A percentile compares a stretch with the other conserved stretches of the same genome.
Evolutionary conservation across 2,888 invertebrate species (phyloP).

Genomic region (Fabriciana adippe): DNA sequence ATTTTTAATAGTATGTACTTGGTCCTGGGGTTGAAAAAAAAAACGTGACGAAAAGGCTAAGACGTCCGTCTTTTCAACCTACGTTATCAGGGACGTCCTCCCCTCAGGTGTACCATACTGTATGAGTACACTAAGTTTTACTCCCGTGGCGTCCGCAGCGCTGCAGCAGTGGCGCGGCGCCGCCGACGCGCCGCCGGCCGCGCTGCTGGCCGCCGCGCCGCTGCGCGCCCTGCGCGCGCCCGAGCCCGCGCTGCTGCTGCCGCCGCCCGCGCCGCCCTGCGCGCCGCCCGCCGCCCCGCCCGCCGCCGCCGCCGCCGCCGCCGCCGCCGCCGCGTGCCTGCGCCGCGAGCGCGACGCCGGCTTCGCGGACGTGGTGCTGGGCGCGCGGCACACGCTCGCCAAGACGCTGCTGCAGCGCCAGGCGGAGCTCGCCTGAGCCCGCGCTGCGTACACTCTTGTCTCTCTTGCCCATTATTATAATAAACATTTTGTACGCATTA

Average conservation of each 20-base stretch:
- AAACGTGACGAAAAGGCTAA: no score
- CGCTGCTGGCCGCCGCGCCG: conserved; percentile 77
- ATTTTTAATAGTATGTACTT: no score
- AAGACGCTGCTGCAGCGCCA: conserved; percentile 76
- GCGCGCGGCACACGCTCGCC: conserved; percentile 80
- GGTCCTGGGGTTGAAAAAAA: no score
- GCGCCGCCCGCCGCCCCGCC: conserved; percentile 47
- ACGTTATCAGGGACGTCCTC: no score
- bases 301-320: conserved; percentile 33
- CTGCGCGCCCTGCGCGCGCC: conserved; percentile 86
- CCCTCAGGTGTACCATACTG: no score
- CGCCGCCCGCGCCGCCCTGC: conserved; percentile 45
- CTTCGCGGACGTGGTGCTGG: conserved; percentile 56
- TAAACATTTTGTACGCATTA: conserved; percentile 7
- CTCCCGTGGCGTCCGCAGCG: background rate
- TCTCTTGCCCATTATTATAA: background rate
- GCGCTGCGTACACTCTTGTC: no score
- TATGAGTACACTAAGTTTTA: no score
- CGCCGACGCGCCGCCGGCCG: conserved; percentile 38
- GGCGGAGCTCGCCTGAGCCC: conserved; percentile 57
- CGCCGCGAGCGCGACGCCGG: conserved; percentile 23
- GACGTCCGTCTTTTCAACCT: no score
- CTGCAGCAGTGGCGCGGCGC: conserved; percentile 44
- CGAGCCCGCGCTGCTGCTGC: conserved; percentile 43
- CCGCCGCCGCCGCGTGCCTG: conserved; percentile 39